Conservation (phyloP, 2,888 invertebrate genomes). For the Autographa pulchrina region DNA sequence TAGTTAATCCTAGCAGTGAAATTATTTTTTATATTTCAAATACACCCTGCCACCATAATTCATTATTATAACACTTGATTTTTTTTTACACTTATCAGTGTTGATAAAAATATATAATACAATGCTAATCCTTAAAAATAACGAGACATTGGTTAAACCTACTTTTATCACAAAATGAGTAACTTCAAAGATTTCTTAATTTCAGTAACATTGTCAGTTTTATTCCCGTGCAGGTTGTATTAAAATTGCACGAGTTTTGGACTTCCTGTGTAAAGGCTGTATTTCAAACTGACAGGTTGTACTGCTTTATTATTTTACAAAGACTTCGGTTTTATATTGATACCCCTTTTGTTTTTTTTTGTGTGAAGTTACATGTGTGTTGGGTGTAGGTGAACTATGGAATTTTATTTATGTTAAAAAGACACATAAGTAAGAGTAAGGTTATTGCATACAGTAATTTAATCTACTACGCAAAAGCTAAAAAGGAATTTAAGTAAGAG, state of each 20-base stretch:
- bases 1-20: too few species aligned
- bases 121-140: neutral
- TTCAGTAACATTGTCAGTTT: conserved; percentile 44
- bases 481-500: too few species aligned
- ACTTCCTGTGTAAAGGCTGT: conserved; percentile 41
- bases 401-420: too few species aligned
- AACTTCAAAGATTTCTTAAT: conserved; percentile 58
- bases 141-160: neutral
- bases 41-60: too few species aligned
- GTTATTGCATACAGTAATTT: too few species aligned
- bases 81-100: too few species aligned
- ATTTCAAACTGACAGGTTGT: conserved; percentile 45
- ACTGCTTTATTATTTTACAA: conserved; percentile 32
- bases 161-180: neutral
- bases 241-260: conserved; percentile 54
- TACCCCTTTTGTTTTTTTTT: conserved; percentile 21
- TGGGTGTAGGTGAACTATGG: neutral
- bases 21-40: too few species aligned
- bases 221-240: conserved; percentile 44
- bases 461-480: too few species aligned
- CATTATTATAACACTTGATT: too few species aligned
- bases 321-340: conserved; percentile 42
- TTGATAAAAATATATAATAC: too few species aligned
- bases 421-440: too few species aligned
- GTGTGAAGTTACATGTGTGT: conserved; percentile 1